These are phyloP conservation scores for Cladopsammia gracilis DNA, from an alignment of 64 coral and sea anemone species.

Conservation along the genomic window DNA sequence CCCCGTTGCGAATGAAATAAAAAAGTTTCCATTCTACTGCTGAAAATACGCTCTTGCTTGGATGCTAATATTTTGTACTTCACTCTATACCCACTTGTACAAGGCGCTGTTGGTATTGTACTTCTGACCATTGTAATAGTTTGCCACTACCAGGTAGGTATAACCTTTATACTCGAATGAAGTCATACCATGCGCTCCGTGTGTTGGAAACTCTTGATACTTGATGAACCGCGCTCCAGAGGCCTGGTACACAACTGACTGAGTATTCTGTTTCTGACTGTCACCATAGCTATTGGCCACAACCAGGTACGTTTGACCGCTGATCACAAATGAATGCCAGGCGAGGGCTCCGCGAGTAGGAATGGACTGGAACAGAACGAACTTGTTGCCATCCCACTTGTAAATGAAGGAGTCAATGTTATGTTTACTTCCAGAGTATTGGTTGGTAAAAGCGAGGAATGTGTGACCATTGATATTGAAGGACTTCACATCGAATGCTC, in stretches of 20 bases:
- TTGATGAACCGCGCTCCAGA: conserved; percentile 56
- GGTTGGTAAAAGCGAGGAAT: conserved; percentile 43
- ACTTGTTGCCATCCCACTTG: conserved; percentile 45
- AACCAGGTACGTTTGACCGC: conserved; percentile 50
- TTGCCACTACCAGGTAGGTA: conserved; percentile 56
- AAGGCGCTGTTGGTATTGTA: conserved; percentile 55
- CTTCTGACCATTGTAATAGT: conserved; percentile 33
- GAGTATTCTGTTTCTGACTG: background rate
- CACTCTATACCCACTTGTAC: conserved; percentile 72
- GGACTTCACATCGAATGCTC: background rate
- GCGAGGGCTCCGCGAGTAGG: conserved; percentile 32
- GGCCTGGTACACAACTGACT: conserved; percentile 67
- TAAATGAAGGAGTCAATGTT: conserved; percentile 38
- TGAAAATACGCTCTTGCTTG: background rate
- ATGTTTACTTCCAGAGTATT: conserved; percentile 32
- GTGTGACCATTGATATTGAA: conserved; percentile 64
- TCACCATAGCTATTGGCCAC: background rate
- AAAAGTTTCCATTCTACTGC: background rate
- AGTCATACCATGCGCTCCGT: conserved; percentile 27
- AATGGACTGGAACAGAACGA: conserved; percentile 60
- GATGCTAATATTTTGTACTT: background rate
- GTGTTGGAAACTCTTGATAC: conserved; percentile 63
- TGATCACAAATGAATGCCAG: conserved; percentile 55
- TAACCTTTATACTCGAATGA: conserved; percentile 72
- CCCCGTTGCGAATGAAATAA: no score